phyloP scores from a whole-genome alignment of 2,888 invertebrate species.

The Pyrochroa serraticornis region DNA sequence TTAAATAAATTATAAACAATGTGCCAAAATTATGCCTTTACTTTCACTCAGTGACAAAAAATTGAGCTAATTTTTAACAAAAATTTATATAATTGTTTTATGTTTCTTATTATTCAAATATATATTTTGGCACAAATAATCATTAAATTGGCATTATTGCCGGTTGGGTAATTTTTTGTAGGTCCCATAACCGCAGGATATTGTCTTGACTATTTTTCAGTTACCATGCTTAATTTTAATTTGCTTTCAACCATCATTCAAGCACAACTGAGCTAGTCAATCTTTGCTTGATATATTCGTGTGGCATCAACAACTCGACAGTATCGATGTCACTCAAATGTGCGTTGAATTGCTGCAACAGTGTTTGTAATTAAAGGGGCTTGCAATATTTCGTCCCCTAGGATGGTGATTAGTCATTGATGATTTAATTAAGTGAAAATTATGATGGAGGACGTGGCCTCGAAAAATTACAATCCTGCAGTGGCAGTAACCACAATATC shows the following conservation, averaged over 20 bases:
- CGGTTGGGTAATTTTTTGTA: too few species aligned
- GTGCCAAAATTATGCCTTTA: too few species aligned
- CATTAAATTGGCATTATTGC: too few species aligned
- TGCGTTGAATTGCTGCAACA: conserved; percentile 14
- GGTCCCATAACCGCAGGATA: too few species aligned
- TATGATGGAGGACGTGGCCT: conserved; percentile 14
- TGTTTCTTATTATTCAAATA: too few species aligned
- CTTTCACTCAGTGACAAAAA: too few species aligned
- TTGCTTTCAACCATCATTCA: background rate
- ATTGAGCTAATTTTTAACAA: too few species aligned
- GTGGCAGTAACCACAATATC: background rate
- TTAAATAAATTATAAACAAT: too few species aligned
- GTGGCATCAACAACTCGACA: background rate
- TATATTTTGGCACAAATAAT: too few species aligned
- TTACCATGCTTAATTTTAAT: too few species aligned
- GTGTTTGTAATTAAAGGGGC: conserved; percentile 18
- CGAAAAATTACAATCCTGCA: conserved; percentile 1
- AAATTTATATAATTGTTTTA: too few species aligned
- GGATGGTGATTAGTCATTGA: conserved; percentile 23
- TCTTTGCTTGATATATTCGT: conserved; percentile 10
- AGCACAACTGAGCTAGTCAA: conserved; percentile 3
- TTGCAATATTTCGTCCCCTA: conserved; percentile 19
- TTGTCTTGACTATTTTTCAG: too few species aligned
- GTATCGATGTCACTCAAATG: conserved; percentile 18
- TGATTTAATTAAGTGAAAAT: conserved; percentile 28